These are phyloP conservation scores for Aythya baeri DNA, from an alignment of 2,113 vertebrate genomes.

Conservation along the genomic window DNA sequence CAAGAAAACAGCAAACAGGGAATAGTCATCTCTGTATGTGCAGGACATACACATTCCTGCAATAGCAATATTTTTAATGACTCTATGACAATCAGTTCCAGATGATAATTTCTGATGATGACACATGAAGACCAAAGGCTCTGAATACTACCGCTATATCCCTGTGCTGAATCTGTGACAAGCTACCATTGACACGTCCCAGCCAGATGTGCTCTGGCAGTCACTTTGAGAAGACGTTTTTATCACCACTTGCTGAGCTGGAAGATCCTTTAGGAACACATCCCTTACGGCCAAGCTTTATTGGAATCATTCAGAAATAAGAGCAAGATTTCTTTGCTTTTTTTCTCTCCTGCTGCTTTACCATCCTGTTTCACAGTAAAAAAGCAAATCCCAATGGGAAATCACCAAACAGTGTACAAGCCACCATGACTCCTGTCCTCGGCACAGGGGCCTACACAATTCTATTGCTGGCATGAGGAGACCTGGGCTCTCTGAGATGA, in stretches of 20 bases:
- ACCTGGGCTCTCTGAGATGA: background rate
- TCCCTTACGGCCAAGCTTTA: background rate
- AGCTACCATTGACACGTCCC: background rate
- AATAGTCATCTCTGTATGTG: background rate
- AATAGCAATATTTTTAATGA: background rate
- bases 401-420: background rate
- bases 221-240: background rate
- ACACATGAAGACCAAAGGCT: background rate
- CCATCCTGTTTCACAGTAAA: background rate
- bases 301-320: background rate
- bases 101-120: background rate
- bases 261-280: background rate
- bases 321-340: background rate
- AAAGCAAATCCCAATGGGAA: background rate
- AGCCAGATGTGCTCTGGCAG: background rate
- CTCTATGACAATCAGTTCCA: background rate
- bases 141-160: background rate
- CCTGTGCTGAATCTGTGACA: background rate
- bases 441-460: rapidly evolving
- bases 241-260: background rate
- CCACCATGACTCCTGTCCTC: background rate
- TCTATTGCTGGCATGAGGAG: rapidly evolving
- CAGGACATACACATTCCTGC: rapidly evolving
- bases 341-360: background rate
- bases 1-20: background rate